phyloP scores from a whole-genome alignment of 2,888 invertebrate species.

The Limnephilus auricula region DNA sequence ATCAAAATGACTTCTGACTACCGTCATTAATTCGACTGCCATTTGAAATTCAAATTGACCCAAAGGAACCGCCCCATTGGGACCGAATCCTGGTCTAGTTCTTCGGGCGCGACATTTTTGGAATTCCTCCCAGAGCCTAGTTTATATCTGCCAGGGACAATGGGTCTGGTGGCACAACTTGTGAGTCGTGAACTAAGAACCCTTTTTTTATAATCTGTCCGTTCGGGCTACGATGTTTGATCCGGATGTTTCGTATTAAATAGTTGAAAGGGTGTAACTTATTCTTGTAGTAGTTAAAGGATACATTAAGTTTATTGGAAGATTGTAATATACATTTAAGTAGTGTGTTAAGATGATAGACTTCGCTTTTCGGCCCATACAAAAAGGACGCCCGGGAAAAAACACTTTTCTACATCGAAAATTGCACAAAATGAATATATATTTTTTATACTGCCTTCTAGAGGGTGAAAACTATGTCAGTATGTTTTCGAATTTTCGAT shows the following conservation, averaged over 20 bases:
- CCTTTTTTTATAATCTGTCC: slow-evolving; percentile 7
- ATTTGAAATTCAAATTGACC: slow-evolving; percentile 33
- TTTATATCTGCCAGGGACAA: slow-evolving; percentile 30
- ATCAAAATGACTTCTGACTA: background rate
- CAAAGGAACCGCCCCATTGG: background rate
- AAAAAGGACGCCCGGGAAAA: too few relatives aligned
- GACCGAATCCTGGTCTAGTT: background rate
- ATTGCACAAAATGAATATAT: too few relatives aligned
- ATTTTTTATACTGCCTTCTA: too few relatives aligned
- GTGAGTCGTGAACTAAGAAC: background rate
- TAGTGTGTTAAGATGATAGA: too few relatives aligned
- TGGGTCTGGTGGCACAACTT: background rate
- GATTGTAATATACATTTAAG: background rate
- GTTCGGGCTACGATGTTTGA: background rate
- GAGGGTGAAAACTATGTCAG: too few relatives aligned
- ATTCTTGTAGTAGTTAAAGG: background rate
- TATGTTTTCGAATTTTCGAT: too few relatives aligned
- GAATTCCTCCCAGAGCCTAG: slow-evolving; percentile 24
- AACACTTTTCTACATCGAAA: too few relatives aligned
- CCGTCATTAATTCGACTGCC: background rate
- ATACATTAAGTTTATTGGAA: background rate
- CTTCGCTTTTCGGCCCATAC: too few relatives aligned
- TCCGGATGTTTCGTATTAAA: background rate
- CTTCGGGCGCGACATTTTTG: slow-evolving; percentile 31
- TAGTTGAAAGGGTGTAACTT: background rate